Base-by-base conservation (phyloP, 2,888 invertebrate genomes). In the Diarsia dahlii region DNA sequence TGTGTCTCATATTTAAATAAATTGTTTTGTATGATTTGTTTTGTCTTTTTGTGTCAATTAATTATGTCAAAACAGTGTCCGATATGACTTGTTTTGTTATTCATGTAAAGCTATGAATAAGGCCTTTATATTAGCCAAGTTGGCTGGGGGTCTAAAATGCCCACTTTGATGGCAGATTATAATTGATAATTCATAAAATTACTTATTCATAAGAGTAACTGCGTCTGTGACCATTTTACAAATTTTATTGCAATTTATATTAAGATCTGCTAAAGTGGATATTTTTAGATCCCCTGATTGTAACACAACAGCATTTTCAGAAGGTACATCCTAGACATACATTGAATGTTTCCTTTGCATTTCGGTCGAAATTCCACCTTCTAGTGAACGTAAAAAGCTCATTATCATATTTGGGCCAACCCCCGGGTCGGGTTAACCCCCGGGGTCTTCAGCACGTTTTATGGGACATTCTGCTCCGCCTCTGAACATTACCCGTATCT, bases 391-490 rank as follows among this genome's bases (percentile, higher is more conserved):
- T 20, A 28, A 46, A 39, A 23, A 34, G n/a, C 20, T 67, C 39
- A 66, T 68, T 80, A 58, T 15, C 46, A 48, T 46, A 63, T 64
- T 74, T 60, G 23, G 20, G 45, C 28, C 23, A 23, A 20, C 45
- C 23, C 6, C 15, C 45, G 66, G 84, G 72, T 46, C 71, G 60
- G 50, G 66, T 39, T 34, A 50, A 28, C 81, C 81, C 46, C 20
- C 58, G 6, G 6, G 23, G 23, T 60, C 34, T 62, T 67, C 15
- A 62, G 46, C 28, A 20, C 10, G 56, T 67, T 76, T 76, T 81
- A 76, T 65, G 71, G 65, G 45, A 39, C 45, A 58, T 58, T 54
- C 20, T 15, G 63, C 84, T 84, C 81, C 84, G 85, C 81, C 82
- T 81, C 71, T 81, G 81, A 77, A 83, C 74, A 65, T 73, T 60